phyloP scores from a whole-genome alignment of 2,888 invertebrate species.

The Netelia virgata region DNA sequence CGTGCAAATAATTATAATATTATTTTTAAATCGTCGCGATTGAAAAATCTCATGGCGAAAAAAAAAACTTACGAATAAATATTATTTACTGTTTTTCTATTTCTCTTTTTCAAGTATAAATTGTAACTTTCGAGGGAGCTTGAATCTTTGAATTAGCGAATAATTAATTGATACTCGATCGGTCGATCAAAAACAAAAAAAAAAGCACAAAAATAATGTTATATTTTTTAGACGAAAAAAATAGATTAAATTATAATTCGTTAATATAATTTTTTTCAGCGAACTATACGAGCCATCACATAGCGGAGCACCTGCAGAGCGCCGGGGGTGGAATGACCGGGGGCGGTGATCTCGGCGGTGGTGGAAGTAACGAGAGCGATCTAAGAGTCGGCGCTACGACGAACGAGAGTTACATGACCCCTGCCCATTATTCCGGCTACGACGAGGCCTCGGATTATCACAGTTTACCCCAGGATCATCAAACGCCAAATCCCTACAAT shows the following conservation, averaged over 20 bases:
- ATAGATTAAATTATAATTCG: not conserved
- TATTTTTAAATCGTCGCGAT: not conserved
- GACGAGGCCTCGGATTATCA: constrained; percentile 87
- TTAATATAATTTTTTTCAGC: constrained; percentile 72
- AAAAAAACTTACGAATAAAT: not conserved
- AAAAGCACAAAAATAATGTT: not conserved
- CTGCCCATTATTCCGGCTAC: constrained; percentile 83
- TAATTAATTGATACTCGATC: not conserved
- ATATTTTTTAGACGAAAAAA: constrained; percentile 7
- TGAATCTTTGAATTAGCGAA: not conserved
- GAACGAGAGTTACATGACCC: constrained; percentile 82
- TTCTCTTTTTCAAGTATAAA: too few species aligned
- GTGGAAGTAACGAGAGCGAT: constrained; percentile 80
- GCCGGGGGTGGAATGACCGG: constrained; percentile 76
- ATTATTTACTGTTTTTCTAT: not conserved
- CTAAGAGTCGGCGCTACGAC: constrained; percentile 78
- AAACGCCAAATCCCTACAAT: constrained; percentile 86
- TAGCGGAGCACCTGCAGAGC: constrained; percentile 81
- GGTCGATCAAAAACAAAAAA: not conserved
- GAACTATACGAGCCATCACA: constrained; percentile 83
- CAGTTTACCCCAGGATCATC: constrained; percentile 85
- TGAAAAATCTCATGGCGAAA: not conserved
- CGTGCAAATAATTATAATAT: not conserved
- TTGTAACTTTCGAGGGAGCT: not conserved
- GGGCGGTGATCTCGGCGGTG: constrained; percentile 79